Evolutionary conservation across 2,888 invertebrate species (phyloP), one percentile per base, ranked within the genome.

Genomic region (Pycnomerus fuliginosus): DNA sequence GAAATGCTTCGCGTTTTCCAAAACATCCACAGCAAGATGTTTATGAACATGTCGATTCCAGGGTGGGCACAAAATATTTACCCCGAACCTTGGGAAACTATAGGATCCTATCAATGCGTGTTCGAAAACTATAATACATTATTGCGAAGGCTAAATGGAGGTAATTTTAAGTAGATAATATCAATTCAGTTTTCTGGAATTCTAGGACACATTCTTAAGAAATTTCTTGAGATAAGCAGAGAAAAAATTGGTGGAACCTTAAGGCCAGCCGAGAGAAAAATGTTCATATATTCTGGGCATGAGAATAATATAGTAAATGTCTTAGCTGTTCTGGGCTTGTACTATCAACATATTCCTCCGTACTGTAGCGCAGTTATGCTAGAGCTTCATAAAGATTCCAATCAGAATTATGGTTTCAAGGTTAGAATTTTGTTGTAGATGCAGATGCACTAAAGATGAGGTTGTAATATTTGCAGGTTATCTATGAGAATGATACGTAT

Each of bases 271-370:
- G 45, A 25, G 1, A 44, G 50, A 1, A 69, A 68, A 48, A 53
- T 74, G 22, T 64, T 61, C 49, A 48, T 75, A 20, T 74, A 69
- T 55, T 67, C 73, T 25, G 74, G 70, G 2, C 79, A 79, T 58
- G 78, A 79, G 52, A 71, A 74, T 1, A 77, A 76, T 8, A 60
- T 78, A 3, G 68, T 72, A 3, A 66, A 73, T 4, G 36, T 77
- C 12, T 59, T 77, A 4, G 53, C 58, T 14, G 68, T 73, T 15
- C 62, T 79, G 3, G 62, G 64, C 1, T 59, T 75, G 7, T 77
- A 63, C 56, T 53, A 68, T 29, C 63, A 64, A 1, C 69, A 71
- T 35, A 38, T 53, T 12, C 53, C 53, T 5, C 28, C 32, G 15
- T 53, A 49, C 39, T 32, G 48, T 12, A 44, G 46, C 23, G 45